A percentile compares a stretch with the other conserved stretches of the same genome.
phyloP scores from a whole-genome alignment of 2,797 vertebrate genomes.

The Paguma larvata region DNA sequence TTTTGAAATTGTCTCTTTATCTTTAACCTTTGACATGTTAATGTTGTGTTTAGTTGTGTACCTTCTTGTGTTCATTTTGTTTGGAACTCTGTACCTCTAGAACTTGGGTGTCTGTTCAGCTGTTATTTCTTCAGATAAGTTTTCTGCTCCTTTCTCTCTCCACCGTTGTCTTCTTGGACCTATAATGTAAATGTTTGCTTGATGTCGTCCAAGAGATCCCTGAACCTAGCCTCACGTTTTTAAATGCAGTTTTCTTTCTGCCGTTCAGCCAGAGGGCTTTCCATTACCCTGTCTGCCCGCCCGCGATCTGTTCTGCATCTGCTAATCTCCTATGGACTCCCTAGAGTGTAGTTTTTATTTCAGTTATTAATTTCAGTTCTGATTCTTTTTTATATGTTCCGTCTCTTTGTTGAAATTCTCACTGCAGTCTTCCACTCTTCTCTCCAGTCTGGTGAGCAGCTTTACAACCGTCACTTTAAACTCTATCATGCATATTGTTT shows the following conservation, averaged over 20 bases:
- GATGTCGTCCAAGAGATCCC: not conserved
- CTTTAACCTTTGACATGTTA: not conserved
- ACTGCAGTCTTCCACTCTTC: not conserved
- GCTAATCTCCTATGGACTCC: not conserved
- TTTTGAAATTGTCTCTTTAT: not conserved
- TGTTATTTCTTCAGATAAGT: not conserved
- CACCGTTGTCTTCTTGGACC: not conserved
- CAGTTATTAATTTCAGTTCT: not conserved
- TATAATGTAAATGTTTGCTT: not conserved
- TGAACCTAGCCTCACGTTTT: not conserved
- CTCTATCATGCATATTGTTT: not conserved
- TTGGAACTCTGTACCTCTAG: not conserved
- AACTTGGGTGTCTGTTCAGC: not conserved
- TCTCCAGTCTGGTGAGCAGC: not conserved
- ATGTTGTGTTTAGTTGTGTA: not conserved
- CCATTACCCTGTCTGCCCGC: not conserved
- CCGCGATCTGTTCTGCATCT: not conserved
- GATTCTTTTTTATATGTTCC: not conserved
- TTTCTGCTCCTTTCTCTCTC: not conserved
- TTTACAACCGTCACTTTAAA: not conserved
- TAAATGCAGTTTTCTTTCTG: not conserved
- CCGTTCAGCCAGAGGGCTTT: not conserved
- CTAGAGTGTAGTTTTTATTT: not conserved
- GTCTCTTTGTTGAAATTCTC: not conserved
- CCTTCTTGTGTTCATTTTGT: not conserved